phyloP scores from a whole-genome alignment of 2,797 vertebrate species.

The Pseudomugil tenellus region DNA sequence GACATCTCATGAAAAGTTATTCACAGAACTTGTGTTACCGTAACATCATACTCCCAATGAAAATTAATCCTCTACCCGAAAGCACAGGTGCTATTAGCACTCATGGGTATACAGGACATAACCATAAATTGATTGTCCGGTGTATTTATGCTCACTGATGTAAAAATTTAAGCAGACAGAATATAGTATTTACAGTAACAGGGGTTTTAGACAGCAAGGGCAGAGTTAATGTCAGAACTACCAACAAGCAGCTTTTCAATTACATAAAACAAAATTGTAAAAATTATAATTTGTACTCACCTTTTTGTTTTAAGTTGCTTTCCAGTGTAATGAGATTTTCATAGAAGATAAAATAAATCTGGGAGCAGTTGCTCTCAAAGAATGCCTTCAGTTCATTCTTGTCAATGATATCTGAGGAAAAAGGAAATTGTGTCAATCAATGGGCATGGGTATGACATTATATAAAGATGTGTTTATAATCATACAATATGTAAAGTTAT shows the following conservation, averaged over 20 bases:
- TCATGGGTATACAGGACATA: neutral
- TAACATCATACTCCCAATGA: slow-evolving; percentile 25
- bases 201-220: slow-evolving; percentile 3
- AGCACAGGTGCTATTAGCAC: neutral
- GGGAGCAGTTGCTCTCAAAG: slow-evolving; percentile 97
- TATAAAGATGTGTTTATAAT: neutral
- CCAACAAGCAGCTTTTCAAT: neutral
- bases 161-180: slow-evolving; percentile 17
- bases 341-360: slow-evolving; percentile 99
- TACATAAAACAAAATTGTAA: neutral
- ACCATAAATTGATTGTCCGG: slow-evolving; percentile 14
- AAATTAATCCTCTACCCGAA: neutral
- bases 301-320: slow-evolving; percentile 99
- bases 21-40: slow-evolving; percentile 28
- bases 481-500: no score
- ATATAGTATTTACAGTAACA: slow-evolving; percentile 7
- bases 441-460: neutral
- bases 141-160: neutral
- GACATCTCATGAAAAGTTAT: slow-evolving; percentile 22
- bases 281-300: slow-evolving; percentile 69
- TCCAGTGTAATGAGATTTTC: slow-evolving; percentile 99
- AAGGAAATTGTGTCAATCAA: slow-evolving; percentile 10
- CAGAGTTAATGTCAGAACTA: slow-evolving; percentile 54
- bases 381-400: slow-evolving; percentile 94
- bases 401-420: slow-evolving; percentile 90